phyloP scores from a whole-genome alignment of 2,888 invertebrate genomes.

The Clepsis dumicolana region DNA sequence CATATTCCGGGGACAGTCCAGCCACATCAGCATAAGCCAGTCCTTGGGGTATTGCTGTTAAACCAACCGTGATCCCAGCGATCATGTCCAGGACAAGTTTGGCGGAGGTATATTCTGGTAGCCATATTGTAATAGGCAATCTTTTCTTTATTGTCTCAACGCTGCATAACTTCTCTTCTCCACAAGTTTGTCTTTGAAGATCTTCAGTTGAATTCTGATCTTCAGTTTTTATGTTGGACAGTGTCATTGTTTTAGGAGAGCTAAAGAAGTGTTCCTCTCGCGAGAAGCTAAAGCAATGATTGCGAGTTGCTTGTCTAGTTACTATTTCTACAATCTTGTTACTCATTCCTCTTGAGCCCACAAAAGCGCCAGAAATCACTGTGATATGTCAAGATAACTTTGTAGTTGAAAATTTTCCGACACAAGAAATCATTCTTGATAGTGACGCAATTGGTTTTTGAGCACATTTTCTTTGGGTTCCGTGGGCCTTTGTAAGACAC shows the following conservation, averaged over 20 bases:
- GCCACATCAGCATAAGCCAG: slow-evolving; percentile 90
- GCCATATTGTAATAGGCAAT: slow-evolving; percentile 88
- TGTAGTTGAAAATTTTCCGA: background rate
- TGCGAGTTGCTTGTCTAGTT: slow-evolving; percentile 2
- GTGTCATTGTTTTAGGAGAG: slow-evolving; percentile 17
- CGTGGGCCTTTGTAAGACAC: background rate
- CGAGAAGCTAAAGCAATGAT: slow-evolving; percentile 7
- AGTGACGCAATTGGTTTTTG: background rate
- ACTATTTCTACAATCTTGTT: slow-evolving; percentile 5
- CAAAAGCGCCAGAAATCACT: background rate
- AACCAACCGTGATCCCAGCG: slow-evolving; percentile 91
- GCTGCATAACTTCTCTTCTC: slow-evolving; percentile 50
- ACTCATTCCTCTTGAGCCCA: background rate
- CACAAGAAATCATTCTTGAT: background rate
- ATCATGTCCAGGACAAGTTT: slow-evolving; percentile 89
- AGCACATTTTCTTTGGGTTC: slow-evolving; percentile 14
- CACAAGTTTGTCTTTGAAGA: slow-evolving; percentile 25
- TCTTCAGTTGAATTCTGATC: slow-evolving; percentile 27
- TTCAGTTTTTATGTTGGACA: slow-evolving; percentile 25
- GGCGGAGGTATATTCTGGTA: slow-evolving; percentile 87
- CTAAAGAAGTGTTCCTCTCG: background rate
- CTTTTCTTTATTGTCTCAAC: slow-evolving; percentile 64
- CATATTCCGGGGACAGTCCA: slow-evolving; percentile 88
- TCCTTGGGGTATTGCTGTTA: slow-evolving; percentile 91
- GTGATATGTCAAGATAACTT: slow-evolving; percentile 26